A percentile compares a stretch with the other conserved stretches of the same genome.
Conservation (phyloP, 2,888 invertebrate species). For the Lamellibrachia columna region DNA sequence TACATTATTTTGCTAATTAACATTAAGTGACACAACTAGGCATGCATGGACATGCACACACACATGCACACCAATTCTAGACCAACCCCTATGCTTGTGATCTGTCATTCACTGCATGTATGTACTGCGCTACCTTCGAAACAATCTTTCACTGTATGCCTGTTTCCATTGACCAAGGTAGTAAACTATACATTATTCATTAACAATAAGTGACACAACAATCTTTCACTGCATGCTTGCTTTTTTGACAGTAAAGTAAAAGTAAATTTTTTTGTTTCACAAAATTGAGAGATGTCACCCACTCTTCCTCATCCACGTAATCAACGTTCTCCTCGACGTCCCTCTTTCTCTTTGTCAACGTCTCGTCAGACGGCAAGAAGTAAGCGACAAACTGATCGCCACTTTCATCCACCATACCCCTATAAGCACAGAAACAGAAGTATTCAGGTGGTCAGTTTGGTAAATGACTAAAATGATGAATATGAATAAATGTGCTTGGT, state of each 20-base stretch:
- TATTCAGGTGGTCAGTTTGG: not conserved
- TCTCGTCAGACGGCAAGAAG: constrained; percentile 94
- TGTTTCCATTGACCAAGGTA: too few relatives aligned
- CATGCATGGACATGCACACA: not conserved
- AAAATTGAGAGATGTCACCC: constrained; percentile 37
- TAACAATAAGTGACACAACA: not conserved
- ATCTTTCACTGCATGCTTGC: not conserved
- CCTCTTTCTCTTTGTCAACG: constrained; percentile 85
- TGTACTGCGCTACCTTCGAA: not conserved
- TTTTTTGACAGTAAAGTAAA: not conserved
- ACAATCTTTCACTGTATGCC: not conserved
- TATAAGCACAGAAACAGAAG: constrained; percentile 64
- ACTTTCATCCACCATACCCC: constrained; percentile 99
- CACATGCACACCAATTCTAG: not conserved
- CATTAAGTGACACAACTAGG: not conserved
- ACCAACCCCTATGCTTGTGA: not conserved
- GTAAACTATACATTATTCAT: too few relatives aligned
- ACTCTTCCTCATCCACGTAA: constrained; percentile 60
- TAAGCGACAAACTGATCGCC: constrained; percentile 99
- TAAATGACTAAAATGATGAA: too few relatives aligned
- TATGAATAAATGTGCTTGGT: too few relatives aligned
- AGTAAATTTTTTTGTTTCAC: not conserved
- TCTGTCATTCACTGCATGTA: not conserved
- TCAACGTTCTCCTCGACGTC: constrained; percentile 81
- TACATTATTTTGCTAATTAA: not conserved